Evolutionary conservation across 2,113 vertebrate species (phyloP).

Genomic region (Odontophorus gujanensis): DNA sequence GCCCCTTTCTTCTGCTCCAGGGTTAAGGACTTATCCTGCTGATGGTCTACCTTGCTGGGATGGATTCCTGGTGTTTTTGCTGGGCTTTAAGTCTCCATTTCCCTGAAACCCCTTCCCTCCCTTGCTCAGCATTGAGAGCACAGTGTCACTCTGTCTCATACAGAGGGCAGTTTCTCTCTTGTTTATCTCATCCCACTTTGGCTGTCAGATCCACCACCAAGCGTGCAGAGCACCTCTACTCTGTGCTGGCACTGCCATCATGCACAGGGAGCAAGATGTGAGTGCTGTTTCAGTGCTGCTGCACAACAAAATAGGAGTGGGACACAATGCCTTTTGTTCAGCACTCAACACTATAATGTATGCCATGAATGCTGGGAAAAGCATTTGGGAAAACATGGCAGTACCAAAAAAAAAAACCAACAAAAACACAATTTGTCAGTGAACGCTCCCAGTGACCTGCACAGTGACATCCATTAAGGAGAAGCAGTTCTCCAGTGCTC

Average conservation of each 20-base stretch:
- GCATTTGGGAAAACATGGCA: neutral
- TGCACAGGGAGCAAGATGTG: neutral
- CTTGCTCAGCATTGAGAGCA: neutral
- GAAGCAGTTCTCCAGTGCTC: neutral
- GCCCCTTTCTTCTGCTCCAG: neutral
- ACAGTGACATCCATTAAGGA: neutral
- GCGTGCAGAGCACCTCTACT: neutral
- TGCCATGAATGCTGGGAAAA: neutral
- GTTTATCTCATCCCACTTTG: neutral
- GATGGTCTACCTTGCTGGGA: neutral
- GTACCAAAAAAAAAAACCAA: neutral
- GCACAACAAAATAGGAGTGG: neutral
- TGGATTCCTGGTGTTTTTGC: neutral
- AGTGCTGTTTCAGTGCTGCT: neutral
- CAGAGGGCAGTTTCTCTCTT: neutral
- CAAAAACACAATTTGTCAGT: neutral
- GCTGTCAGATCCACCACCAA: neutral
- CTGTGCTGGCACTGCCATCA: accelerated
- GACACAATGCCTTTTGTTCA: neutral
- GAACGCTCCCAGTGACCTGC: neutral
- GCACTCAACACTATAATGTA: neutral
- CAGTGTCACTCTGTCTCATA: too few species aligned
- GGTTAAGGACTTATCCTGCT: constrained; percentile 5
- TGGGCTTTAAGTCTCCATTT: neutral
- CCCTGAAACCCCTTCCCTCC: neutral